Evolutionary conservation across 2,113 vertebrate species (phyloP), one percentile per base, ranked within the genome.

Genomic region (Poeciliopsis occidentalis): DNA sequence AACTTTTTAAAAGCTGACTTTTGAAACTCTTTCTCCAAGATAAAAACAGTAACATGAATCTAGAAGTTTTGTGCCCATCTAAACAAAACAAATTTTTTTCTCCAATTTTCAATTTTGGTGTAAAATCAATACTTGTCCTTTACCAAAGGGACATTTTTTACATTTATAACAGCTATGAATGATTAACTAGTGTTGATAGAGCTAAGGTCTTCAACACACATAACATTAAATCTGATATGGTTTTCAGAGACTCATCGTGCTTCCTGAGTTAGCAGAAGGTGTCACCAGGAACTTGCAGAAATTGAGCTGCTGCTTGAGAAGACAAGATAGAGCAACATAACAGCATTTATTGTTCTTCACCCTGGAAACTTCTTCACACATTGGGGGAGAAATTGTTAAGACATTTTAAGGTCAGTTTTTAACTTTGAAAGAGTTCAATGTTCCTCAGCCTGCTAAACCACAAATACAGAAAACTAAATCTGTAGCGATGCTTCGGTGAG

Each of bases 311-410:
- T 39, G 69, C 62, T 68, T 24, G 27, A 69, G 37, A 65, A 74
- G 75, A 81, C 68, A 54, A 54, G 51, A 57, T 24, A 8, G 10
- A 57, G 51, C 51, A 57, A n/a, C 3, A n/a, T n/a, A 57, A 8
- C 6, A 47, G 44, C 10, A 57, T n/a, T n/a, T 24, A 64, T 72
- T 67, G 31, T 85, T 89, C 82, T 89, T 92, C 89, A 88, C 72
- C 41, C 22, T 26, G 60, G 4, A 44, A 68, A 69, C 60, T 75
- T 81, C 32, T 83, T 83, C 84, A 90, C 82, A 83, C 65, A 78
- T 64, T 64, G 57, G 27, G 12, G 57, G 31, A 30, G 73, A 57
- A 69, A 29, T 1, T 47, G 44, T 19, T 19, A 19, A 19, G 34
- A 47, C 5, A 17, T 19, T 24, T 47, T 69, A 0, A 60, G 2